phyloP scores from a whole-genome alignment of 2,113 vertebrate genomes.

The Podarcis cretensis region DNA sequence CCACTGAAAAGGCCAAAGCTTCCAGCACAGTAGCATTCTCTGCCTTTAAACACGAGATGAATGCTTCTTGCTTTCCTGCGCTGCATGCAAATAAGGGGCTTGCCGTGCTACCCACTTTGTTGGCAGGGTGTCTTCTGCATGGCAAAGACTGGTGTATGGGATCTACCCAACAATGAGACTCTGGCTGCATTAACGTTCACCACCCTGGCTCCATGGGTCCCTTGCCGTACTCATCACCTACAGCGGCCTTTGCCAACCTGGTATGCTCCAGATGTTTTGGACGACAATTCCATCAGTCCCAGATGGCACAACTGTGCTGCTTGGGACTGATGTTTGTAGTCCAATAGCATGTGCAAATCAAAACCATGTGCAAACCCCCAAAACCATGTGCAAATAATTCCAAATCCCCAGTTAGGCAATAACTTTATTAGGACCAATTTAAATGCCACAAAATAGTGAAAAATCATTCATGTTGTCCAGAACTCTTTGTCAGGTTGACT shows the following conservation, averaged over 20 bases:
- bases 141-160: slow-evolving; percentile 32
- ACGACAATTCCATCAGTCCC: no score
- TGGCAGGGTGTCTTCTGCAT: slow-evolving; percentile 28
- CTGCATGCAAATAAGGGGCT: slow-evolving; percentile 71
- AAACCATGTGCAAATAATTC: no score
- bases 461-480: not conserved
- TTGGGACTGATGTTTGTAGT: no score
- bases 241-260: not conserved
- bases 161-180: slow-evolving; percentile 25
- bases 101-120: slow-evolving; percentile 25
- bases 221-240: slow-evolving; percentile 33
- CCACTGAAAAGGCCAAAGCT: slow-evolving; percentile 77
- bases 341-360: not conserved
- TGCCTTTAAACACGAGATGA: slow-evolving; percentile 66
- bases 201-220: slow-evolving; percentile 20
- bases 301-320: no score
- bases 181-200: slow-evolving; percentile 27
- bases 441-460: not conserved
- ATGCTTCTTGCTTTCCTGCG: slow-evolving; percentile 52
- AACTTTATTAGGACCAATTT: not conserved
- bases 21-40: slow-evolving; percentile 70
- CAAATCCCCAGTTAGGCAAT: not conserved
- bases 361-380: not conserved
- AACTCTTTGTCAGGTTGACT: not conserved
- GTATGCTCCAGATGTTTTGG: no score